A percentile compares a stretch with the other conserved stretches of the same genome.
Evolutionary conservation across 2,113 vertebrate genomes (phyloP).

Genomic region (Microcebus jonahi): DNA sequence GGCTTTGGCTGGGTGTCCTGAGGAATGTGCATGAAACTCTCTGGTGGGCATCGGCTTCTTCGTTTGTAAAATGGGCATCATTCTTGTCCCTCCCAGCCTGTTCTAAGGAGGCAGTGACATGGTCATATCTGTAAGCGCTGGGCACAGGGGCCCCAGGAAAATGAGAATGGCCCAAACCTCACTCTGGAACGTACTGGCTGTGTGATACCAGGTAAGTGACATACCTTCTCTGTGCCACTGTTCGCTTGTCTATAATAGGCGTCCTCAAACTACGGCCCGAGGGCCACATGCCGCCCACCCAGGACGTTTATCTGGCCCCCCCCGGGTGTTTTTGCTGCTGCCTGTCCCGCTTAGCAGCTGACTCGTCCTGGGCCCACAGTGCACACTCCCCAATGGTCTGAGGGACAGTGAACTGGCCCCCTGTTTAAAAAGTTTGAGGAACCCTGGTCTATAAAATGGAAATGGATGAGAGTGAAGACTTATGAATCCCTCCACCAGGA

Average conservation of each 20-base stretch:
- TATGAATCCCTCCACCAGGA: accelerated
- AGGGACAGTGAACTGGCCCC: too few species aligned
- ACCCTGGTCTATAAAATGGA: too few species aligned
- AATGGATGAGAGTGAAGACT: accelerated
- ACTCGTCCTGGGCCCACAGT: too few species aligned
- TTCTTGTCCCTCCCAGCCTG: not conserved
- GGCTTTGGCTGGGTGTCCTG: not conserved
- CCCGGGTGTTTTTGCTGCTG: too few species aligned
- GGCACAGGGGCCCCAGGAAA: not conserved
- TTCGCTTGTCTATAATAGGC: not conserved
- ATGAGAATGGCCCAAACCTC: not conserved
- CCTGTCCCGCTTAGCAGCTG: too few species aligned
- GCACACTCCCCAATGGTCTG: too few species aligned
- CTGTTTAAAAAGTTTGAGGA: too few species aligned
- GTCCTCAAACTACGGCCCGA: too few species aligned
- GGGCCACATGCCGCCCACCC: too few species aligned
- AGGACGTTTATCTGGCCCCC: too few species aligned
- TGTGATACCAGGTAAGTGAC: not conserved
- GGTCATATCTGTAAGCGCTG: accelerated
- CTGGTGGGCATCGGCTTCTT: not conserved
- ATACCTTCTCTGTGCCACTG: not conserved
- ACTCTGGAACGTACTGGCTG: not conserved
- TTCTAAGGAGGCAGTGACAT: not conserved
- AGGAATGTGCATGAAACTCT: not conserved
- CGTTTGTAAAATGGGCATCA: not conserved